Base-by-base conservation (phyloP, 2,888 invertebrate species). In the Alitta virens region DNA sequence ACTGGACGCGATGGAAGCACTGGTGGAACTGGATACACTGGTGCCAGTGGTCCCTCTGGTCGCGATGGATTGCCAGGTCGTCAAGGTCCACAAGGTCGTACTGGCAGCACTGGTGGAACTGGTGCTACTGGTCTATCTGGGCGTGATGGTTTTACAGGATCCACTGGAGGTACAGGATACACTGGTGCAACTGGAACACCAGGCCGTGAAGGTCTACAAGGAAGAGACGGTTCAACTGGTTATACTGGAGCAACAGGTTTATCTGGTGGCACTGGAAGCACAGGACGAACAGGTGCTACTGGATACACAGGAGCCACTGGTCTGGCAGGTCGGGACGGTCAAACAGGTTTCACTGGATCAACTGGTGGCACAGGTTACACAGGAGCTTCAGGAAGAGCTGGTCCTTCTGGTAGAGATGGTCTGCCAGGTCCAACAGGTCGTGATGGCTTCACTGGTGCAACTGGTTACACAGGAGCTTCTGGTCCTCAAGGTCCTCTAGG, bases 401-500 rank as follows among this genome's bases (percentile, higher is more conserved):
- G 65, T 38, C 55, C 50, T 18, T 53, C 58, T 50, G 65, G 64
- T n/a, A 16, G 43, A 54, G 51, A 33, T 42, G n/a, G 24, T 42
- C 23, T 43, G 14, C 14, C 56, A 2, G 56, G 25, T 21, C n/a
- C 54, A 16, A 60, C 53, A 27, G 63, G 63, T 33, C 51, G 33
- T 40, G 27, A 33, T 21, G 64, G 64, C 2, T 24, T 21, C 21
- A 57, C 61, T 53, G 64, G 64, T 14, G 27, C 25, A 21, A 57
- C 61, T 40, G 64, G 64, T 26, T n/a, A 16, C 2, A 59, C 52
- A 9, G 63, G 63, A 24, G 14, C 46, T 18, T 53, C 53, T 23
- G 66, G 66, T 27, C 54, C 23, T 14, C n/a, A 50, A 50, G 66
- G 66, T 46, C 24, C 38, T 26, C 62, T 60, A n/a, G 70, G 70